A percentile compares a stretch with the other conserved stretches of the same genome.
Conservation (phyloP, 2,113 vertebrate genomes). For the Nothobranchius kuhntae region DNA sequence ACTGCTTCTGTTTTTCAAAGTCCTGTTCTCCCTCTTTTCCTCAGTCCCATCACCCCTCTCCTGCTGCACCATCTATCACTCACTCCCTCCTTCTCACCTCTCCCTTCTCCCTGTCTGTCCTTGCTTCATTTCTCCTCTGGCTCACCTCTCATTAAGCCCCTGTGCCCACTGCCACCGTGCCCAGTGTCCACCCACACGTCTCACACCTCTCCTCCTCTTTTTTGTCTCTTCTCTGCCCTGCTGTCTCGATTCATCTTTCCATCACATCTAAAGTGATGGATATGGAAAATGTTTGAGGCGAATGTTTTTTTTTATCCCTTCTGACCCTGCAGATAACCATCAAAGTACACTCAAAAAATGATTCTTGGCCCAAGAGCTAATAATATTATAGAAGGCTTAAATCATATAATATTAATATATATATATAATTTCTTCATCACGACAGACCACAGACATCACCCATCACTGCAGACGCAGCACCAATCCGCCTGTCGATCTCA, state of each 20-base stretch:
- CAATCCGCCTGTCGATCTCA: too few species aligned
- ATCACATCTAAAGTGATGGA: not conserved
- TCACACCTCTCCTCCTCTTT: slow-evolving; percentile 59
- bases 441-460: too few species aligned
- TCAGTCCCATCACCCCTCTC: slow-evolving; percentile 40
- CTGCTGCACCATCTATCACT: slow-evolving; percentile 72
- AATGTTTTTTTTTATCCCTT: not conserved
- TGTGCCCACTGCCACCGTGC: slow-evolving; percentile 69
- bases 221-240: slow-evolving; percentile 55
- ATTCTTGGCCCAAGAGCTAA: too few species aligned
- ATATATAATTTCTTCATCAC: too few species aligned
- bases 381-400: too few species aligned
- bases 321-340: not conserved
- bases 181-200: slow-evolving; percentile 75
- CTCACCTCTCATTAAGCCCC: slow-evolving; percentile 80
- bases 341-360: too few species aligned
- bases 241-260: slow-evolving; percentile 36
- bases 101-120: slow-evolving; percentile 65
- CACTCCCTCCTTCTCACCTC: slow-evolving; percentile 63
- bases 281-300: not conserved
- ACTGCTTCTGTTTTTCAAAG: slow-evolving; percentile 68
- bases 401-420: too few species aligned
- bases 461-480: too few species aligned
- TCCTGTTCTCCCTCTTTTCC: slow-evolving; percentile 55
- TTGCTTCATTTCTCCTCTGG: slow-evolving; percentile 77